These are phyloP conservation scores for Polyodon spathula DNA, from an alignment of 2,113 vertebrate genomes.

Conservation along the genomic window DNA sequence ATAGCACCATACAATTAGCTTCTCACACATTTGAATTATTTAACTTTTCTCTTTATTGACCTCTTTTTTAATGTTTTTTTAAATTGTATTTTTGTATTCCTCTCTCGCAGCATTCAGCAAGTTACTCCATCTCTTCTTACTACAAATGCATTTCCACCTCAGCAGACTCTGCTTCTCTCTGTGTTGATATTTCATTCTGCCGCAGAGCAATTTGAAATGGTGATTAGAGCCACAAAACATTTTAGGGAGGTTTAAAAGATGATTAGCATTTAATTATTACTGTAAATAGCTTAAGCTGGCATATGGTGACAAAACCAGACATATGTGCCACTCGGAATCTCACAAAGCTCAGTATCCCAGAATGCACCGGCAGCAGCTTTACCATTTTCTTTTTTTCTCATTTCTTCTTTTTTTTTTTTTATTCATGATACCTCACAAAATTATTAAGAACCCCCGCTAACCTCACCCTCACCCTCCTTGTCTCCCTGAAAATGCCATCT, in stretches of 20 bases:
- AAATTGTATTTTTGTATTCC: no score
- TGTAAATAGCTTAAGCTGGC: constrained; percentile 90
- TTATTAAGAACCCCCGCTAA: constrained; percentile 39
- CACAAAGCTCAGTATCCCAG: constrained; percentile 44
- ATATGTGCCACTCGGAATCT: constrained; percentile 74
- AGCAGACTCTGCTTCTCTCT: no score
- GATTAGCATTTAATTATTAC: constrained; percentile 97
- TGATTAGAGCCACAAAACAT: constrained; percentile 78
- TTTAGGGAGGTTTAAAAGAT: constrained; percentile 86
- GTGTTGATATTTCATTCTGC: not conserved
- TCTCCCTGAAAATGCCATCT: no score
- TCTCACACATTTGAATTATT: constrained; percentile 61
- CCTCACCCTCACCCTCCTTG: constrained; percentile 56
- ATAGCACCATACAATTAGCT: constrained; percentile 79
- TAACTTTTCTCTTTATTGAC: no score
- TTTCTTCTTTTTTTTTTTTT: constrained; percentile 47
- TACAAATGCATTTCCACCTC: no score
- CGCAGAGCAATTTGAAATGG: constrained; percentile 34
- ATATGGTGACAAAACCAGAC: constrained; percentile 91
- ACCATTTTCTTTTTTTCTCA: constrained; percentile 38
- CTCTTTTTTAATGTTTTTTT: no score
- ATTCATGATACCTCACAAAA: constrained; percentile 48
- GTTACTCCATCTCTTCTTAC: no score
- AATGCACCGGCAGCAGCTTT: constrained; percentile 26
- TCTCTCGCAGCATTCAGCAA: no score